Evolutionary conservation across 1,140 invertebrate genomes (phyloP).

Genomic region (Megathymus violae): DNA sequence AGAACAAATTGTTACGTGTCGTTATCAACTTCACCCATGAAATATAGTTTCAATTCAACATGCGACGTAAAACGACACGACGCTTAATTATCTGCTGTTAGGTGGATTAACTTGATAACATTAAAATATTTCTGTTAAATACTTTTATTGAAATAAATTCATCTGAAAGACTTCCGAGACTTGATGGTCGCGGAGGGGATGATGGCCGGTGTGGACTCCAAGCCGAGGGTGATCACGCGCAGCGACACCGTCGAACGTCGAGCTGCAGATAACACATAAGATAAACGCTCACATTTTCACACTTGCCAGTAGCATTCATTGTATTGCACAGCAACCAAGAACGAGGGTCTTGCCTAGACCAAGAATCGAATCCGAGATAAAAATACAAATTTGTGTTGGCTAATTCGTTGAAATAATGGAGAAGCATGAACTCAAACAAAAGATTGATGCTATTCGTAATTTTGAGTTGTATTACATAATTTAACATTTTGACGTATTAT

Average conservation of each 20-base stretch:
- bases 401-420: too few relatives aligned
- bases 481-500: too few relatives aligned
- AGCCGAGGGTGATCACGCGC: constrained; percentile 62
- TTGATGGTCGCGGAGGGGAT: constrained; percentile 11
- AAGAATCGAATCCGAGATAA: too few relatives aligned
- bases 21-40: background rate
- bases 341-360: too few relatives aligned
- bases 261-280: constrained; percentile 38
- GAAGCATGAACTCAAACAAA: too few relatives aligned
- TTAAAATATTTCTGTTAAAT: constrained; percentile 1
- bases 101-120: background rate
- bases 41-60: background rate
- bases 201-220: constrained; percentile 32
- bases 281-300: too few relatives aligned
- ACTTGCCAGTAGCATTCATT: too few relatives aligned
- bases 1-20: background rate
- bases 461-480: too few relatives aligned
- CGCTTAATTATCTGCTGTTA: background rate
- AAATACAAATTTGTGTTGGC: too few relatives aligned
- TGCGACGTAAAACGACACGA: background rate
- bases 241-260: constrained; percentile 63
- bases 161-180: constrained; percentile 39
- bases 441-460: too few relatives aligned
- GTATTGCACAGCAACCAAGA: too few relatives aligned
- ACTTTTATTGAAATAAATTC: constrained; percentile 6